phyloP scores from a whole-genome alignment of 1,140 invertebrate species.

The Cherax destructor region DNA sequence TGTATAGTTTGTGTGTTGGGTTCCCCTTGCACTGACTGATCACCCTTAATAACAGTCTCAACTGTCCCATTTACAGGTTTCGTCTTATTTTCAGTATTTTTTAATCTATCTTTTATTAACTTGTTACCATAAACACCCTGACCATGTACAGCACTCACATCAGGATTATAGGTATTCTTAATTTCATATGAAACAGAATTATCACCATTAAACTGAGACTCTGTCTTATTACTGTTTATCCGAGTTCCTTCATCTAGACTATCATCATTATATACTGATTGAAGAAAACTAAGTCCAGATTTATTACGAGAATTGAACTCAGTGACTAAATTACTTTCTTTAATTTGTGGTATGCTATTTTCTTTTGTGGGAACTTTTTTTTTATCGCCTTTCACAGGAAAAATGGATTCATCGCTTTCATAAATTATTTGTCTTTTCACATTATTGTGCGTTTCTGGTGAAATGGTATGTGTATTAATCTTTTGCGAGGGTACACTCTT shows the following conservation, averaged over 20 bases:
- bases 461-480: neutral
- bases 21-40: neutral
- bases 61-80: slow-evolving; percentile 22
- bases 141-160: slow-evolving; percentile 30
- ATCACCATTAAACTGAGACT: slow-evolving; percentile 16
- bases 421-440: slow-evolving; percentile 41
- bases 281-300: slow-evolving; percentile 24
- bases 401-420: slow-evolving; percentile 52
- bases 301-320: slow-evolving; percentile 12
- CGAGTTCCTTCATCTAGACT: slow-evolving; percentile 1
- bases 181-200: neutral
- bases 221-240: slow-evolving; percentile 11
- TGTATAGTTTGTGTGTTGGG: neutral
- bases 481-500: slow-evolving; percentile 5
- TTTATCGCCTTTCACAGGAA: slow-evolving; percentile 44
- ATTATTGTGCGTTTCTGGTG: slow-evolving; percentile 24
- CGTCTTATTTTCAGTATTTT: neutral
- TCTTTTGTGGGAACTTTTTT: slow-evolving; percentile 50
- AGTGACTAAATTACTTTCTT: neutral
- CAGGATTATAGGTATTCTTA: slow-evolving; percentile 4
- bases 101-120: neutral
- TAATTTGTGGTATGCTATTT: slow-evolving; percentile 4
- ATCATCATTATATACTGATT: slow-evolving; percentile 38
- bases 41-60: slow-evolving; percentile 15
- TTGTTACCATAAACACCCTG: slow-evolving; percentile 15